Evolutionary conservation across 1,140 invertebrate genomes (phyloP), one percentile per base, ranked within the genome.

Genomic region (Drosophila dunni): DNA sequence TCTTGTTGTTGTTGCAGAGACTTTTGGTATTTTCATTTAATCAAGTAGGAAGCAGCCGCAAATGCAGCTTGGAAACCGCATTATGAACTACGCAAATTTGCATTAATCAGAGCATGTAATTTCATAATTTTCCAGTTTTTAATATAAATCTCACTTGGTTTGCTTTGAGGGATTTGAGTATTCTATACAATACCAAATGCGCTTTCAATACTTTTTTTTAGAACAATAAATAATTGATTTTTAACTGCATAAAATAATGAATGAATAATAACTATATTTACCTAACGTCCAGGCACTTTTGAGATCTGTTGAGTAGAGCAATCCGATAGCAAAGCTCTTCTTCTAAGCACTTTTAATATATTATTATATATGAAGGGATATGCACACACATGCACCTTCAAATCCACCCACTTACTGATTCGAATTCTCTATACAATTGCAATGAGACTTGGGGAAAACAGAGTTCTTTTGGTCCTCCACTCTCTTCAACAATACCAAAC

Each of bases 351-450:
- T n/a, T n/a, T n/a, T n/a, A n/a, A n/a, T n/a, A 24, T 24, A 34
- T 63, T 50, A 40, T 51, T 53, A 51, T 42, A 53, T 63, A 46
- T 56, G 20, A 51, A 13, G 34, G 24, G 42, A 63, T n/a, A n/a
- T n/a, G 42, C 33, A 38, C n/a, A 54, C n/a, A 36, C 51, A 11
- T 20, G 29, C 17, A 6, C 3, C 24, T 24, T 24, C 17, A 48
- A 5, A 48, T 4, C 5, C 20, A 50, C 20, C 5, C 46, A 20
- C 46, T 33, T 11, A 40, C 34, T 56, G 75, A 66, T 78, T 77
- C 66, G 58, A 71, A 68, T 79, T 79, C 65, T 58, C 75, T 57
- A 75, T 84, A 81, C 80, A 84, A 84, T 72, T 84, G 63, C 68
- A 84, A 84, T 79, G 81, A 76, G 76, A 64, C 13, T 40, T 34